These are phyloP conservation scores for Palythoa grandiflora DNA, from an alignment of 92 coral and sea anemone genomes.

Conservation along the genomic window DNA sequence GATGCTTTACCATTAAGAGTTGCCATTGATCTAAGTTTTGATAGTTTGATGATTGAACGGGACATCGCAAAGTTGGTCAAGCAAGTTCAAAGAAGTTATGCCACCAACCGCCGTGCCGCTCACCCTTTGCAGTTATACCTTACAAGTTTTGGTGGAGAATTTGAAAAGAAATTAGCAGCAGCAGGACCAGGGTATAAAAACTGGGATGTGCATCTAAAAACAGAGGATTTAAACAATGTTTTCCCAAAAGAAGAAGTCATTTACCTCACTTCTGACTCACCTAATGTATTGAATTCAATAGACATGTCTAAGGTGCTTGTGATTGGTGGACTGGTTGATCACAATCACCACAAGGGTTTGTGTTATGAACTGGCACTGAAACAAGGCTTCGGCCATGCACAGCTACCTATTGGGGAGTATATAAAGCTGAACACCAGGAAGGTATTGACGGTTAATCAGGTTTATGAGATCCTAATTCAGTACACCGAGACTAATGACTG, in stretches of 20 bases:
- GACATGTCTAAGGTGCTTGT: slow-evolving; percentile 91
- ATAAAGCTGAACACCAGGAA: slow-evolving; percentile 82
- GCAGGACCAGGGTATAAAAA: slow-evolving; percentile 69
- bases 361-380: slow-evolving; percentile 81
- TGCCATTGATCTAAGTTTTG: slow-evolving; percentile 91
- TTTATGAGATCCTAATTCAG: slow-evolving; percentile 87
- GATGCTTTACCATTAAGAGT: slow-evolving; percentile 83
- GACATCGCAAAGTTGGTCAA: slow-evolving; percentile 87
- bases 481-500: slow-evolving; percentile 90
- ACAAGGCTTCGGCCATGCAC: slow-evolving; percentile 85
- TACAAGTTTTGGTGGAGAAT: slow-evolving; percentile 91
- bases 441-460: slow-evolving; percentile 93
- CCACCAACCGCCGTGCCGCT: slow-evolving; percentile 82
- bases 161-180: slow-evolving; percentile 66
- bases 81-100: slow-evolving; percentile 90
- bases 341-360: slow-evolving; percentile 93
- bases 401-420: slow-evolving; percentile 87
- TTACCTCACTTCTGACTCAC: slow-evolving; percentile 92
- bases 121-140: slow-evolving; percentile 89
- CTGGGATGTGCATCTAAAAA: slow-evolving; percentile 92
- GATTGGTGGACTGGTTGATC: slow-evolving; percentile 97
- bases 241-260: slow-evolving; percentile 83
- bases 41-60: slow-evolving; percentile 86
- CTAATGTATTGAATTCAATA: slow-evolving; percentile 77
- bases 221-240: slow-evolving; percentile 68